Base-by-base conservation (phyloP, 2,888 invertebrate genomes). In the Trissoscelio sp. region DNA sequence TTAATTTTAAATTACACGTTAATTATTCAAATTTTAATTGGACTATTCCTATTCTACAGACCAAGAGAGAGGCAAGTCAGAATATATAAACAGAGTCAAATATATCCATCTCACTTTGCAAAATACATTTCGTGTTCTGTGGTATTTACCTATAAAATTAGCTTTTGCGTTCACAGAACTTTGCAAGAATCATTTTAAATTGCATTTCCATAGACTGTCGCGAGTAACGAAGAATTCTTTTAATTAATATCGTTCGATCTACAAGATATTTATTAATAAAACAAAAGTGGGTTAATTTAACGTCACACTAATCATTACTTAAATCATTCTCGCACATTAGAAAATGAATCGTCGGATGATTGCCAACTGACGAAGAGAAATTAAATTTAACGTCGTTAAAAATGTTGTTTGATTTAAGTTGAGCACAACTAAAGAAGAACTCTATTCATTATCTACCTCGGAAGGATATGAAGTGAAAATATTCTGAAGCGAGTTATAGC, bases 391-490 rank as follows among this genome's bases (percentile, higher is more conserved):
- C 34, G 31, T 62, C 55, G 39, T 72, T 60, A 73, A 55, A 79
- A 73, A 55, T 46, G 42, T 80, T 74, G 60, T 55, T 75, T 74
- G 53, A 58, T 51, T 48, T 60, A 57, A 70, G 31, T 62, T 58
- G 39, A 58, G 42, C 46, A 31, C 2, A 70, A 75, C 24, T 72
- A 22, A 70, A 66, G 31, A 62, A 67, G 48, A 67, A 62, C 55
- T 66, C 60, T 48, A 51, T 80, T 74, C 70, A 75, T 75, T 75
- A 75, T 62, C n/a, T 42, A 18, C 4, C 53, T 42, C 34, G 14
- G 34, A 18, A 80, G 58, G 60, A 70, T 70, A 73, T 58, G 34
- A 55, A 79, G 70, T 79, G 75, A 75, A 79, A 75, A 72, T 79
- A 75, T 75, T 79, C 51, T 62, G 72, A 34, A 67, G 75, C 44